Base-by-base conservation (phyloP, 2,797 vertebrate genomes). In the Pygocentrus nattereri region DNA sequence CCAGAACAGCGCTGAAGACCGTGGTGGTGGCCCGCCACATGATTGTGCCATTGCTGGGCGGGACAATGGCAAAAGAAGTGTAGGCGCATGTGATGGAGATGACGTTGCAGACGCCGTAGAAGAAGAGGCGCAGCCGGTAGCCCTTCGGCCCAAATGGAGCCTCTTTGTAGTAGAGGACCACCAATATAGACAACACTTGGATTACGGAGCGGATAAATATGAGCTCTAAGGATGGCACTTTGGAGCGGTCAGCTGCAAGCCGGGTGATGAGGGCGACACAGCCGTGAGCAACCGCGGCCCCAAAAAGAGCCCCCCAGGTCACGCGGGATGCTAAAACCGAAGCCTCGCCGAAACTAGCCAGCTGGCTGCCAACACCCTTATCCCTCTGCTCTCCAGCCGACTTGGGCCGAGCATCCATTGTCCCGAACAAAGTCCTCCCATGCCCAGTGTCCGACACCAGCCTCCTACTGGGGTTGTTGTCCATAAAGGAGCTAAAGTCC, bases 11-110 rank as follows among this genome's bases (percentile, higher is more conserved):
- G 85, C 97, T 99, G 90, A 99, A 99, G 70, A 97, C 97, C 0
- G 98, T 99, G 69, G 97, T 98, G 69, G 97, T 97, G 73, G 97
- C 98, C 54, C 98, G 96, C 98, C 97, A 99, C 98, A 99, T 99
- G 77, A 98, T 95, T 88, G 98, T 99, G 82, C 97, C 98, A 0
- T 99, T 99, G 87, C 97, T 98, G 64, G 98, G 98, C 0, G 98
- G 96, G 78, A 99, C 97, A 47, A 99, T 99, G 74, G 98, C 96
- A 79, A 99, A 99, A 47, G 97, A 98, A 7, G 97, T 99, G 79
- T 99, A 99, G 87, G 98, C 97, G 90, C 98, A 99, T 41, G 97
- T 99, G 91, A 99, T 99, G 5, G 98, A 99, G 88, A 99, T 97
- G 64, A 99, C 97, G 2, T 99, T 99, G 93, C 97, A 99, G 21